Evolutionary conservation across 1,140 invertebrate species (phyloP).

Genomic region (Drosophila ironensis): DNA sequence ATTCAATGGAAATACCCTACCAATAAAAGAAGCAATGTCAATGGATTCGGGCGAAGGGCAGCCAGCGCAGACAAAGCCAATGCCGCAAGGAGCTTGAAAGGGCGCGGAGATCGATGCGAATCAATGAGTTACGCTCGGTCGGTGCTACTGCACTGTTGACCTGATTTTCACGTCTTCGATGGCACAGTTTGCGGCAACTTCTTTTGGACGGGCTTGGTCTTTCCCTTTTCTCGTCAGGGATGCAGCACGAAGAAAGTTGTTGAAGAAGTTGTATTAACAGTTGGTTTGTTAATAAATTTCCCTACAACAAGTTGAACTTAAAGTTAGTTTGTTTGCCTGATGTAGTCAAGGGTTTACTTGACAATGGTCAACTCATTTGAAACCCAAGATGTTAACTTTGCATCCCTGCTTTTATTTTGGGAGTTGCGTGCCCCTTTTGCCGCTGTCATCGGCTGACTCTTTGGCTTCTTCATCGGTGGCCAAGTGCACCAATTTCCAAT

Average conservation of each 20-base stretch:
- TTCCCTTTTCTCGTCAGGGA: neutral
- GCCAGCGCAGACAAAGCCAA: constrained; percentile 42
- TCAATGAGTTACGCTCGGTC: constrained; percentile 21
- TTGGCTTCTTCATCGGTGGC: constrained; percentile 51
- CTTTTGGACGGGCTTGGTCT: constrained; percentile 5
- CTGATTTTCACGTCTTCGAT: constrained; percentile 45
- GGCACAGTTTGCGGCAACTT: constrained; percentile 43
- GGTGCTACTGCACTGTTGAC: constrained; percentile 70
- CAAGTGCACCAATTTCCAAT: constrained; percentile 71
- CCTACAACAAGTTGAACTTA: too few species aligned
- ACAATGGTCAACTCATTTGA: too few species aligned
- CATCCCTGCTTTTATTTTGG: neutral
- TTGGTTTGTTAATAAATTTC: too few species aligned
- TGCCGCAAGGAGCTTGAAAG: constrained; percentile 33
- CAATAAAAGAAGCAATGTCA: constrained; percentile 18
- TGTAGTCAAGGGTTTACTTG: too few species aligned
- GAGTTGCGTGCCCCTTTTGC: neutral
- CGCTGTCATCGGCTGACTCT: constrained; percentile 4
- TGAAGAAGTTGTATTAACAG: too few species aligned
- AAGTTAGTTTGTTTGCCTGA: too few species aligned
- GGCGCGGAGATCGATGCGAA: constrained; percentile 17
- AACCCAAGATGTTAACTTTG: too few species aligned
- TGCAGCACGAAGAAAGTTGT: neutral
- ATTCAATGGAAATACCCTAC: constrained; percentile 48
- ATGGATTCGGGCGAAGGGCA: constrained; percentile 58